Evolutionary conservation across 1,140 invertebrate species (phyloP).

Genomic region (Lucilia sericata): DNA sequence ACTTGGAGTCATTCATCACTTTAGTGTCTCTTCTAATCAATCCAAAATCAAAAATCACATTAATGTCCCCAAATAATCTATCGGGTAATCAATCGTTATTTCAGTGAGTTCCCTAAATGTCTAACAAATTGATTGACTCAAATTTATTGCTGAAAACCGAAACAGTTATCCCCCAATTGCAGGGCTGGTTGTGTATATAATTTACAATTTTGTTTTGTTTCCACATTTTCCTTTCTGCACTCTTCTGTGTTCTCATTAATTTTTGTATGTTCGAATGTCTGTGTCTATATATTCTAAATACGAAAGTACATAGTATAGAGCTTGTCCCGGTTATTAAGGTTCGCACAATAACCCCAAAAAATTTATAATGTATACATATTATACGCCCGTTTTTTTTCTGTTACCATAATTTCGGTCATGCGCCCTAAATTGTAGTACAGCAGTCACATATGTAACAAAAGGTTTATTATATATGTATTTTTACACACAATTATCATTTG

Average conservation of each 20-base stretch:
- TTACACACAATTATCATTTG: too few species aligned
- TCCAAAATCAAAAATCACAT: too few species aligned
- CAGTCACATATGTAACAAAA: constrained; percentile 24
- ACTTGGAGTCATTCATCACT: too few species aligned
- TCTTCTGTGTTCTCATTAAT: neutral
- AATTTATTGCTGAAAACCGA: too few species aligned
- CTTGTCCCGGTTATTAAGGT: constrained; percentile 36
- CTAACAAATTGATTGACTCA: too few species aligned
- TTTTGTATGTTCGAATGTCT: neutral
- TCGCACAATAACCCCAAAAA: constrained; percentile 41
- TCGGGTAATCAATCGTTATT: too few species aligned
- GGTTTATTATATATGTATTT: neutral
- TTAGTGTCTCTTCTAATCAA: too few species aligned
- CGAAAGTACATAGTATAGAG: neutral
- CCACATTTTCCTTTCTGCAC: neutral
- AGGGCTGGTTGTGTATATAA: too few species aligned
- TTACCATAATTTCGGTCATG: neutral
- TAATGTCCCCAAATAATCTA: too few species aligned
- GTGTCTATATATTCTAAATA: neutral
- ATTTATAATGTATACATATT: neutral
- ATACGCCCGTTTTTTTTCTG: neutral
- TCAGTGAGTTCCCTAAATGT: too few species aligned
- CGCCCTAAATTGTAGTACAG: constrained; percentile 24
- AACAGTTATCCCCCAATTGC: too few species aligned
- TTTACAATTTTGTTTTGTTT: neutral